These are phyloP conservation scores for Anolis apletophallus DNA, from an alignment of 2,797 vertebrate species.

Conservation along the genomic window DNA sequence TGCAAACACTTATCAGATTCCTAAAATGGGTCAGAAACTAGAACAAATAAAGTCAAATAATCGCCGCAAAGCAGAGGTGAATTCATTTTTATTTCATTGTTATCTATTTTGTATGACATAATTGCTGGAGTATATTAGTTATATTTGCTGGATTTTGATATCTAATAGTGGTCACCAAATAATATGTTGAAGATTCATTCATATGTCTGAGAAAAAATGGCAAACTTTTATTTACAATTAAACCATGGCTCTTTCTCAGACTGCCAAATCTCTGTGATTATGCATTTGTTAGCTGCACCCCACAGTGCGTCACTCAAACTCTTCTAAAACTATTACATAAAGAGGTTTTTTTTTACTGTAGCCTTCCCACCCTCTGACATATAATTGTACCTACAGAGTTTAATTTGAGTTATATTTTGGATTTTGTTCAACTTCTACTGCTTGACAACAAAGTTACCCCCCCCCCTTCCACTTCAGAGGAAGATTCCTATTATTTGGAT, in stretches of 20 bases:
- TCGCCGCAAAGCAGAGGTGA: constrained; percentile 83
- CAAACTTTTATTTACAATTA: not conserved
- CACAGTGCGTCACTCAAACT: too few relatives aligned
- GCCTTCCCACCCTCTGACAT: too few relatives aligned
- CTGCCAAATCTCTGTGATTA: not conserved
- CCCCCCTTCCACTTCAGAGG: too few relatives aligned
- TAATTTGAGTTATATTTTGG: too few relatives aligned
- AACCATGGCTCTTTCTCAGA: not conserved
- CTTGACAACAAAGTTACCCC: too few relatives aligned
- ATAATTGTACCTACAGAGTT: too few relatives aligned
- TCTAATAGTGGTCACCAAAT: not conserved
- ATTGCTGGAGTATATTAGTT: not conserved
- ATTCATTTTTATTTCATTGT: not conserved
- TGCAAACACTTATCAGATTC: constrained; percentile 81
- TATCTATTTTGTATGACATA: not conserved
- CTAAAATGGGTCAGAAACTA: constrained; percentile 82
- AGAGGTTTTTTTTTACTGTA: too few relatives aligned
- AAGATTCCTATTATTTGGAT: too few relatives aligned
- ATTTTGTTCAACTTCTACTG: too few relatives aligned
- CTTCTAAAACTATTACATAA: too few relatives aligned
- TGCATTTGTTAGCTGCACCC: not conserved
- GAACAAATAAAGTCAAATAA: constrained; percentile 82
- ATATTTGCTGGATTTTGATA: constrained; percentile 4
- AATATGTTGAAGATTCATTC: not conserved
- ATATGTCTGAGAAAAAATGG: not conserved